These are phyloP conservation scores for Galerucella pusilla DNA, from an alignment of 2,888 invertebrate genomes.

Conservation along the genomic window DNA sequence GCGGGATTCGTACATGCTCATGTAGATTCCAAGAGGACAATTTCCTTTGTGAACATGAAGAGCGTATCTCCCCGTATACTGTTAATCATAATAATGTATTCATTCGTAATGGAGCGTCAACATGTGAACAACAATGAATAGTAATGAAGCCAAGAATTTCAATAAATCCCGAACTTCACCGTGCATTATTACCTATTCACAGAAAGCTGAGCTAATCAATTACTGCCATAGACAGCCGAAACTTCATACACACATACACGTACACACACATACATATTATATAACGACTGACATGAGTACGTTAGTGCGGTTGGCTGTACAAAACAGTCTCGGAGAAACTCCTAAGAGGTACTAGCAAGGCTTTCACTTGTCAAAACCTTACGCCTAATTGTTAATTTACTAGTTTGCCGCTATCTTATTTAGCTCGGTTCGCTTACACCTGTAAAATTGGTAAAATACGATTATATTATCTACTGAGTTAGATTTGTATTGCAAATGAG, in stretches of 20 bases:
- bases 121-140: conserved; percentile 45
- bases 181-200: conserved; percentile 42
- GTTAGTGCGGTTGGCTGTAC: conserved; percentile 34
- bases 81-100: conserved; percentile 36
- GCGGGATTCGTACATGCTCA: not conserved
- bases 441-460: not conserved
- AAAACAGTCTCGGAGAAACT: conserved; percentile 38
- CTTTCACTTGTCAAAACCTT: conserved; percentile 34
- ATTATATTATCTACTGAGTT: not conserved
- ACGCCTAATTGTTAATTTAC: conserved; percentile 37
- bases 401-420: conserved; percentile 14
- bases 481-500: too few species aligned
- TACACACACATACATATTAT: conserved; percentile 29
- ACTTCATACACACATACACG: conserved; percentile 25
- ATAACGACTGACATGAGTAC: conserved; percentile 26
- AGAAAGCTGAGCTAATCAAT: conserved; percentile 40
- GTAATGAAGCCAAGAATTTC: conserved; percentile 44
- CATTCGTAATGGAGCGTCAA: conserved; percentile 34
- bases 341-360: conserved; percentile 33
- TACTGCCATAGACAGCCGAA: conserved; percentile 41
- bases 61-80: not conserved
- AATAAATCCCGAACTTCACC: conserved; percentile 43
- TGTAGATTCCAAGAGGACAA: not conserved
- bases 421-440: conserved; percentile 1
- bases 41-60: not conserved